Base-by-base conservation (phyloP, 2,888 invertebrate species). In the Agrochola litura region DNA sequence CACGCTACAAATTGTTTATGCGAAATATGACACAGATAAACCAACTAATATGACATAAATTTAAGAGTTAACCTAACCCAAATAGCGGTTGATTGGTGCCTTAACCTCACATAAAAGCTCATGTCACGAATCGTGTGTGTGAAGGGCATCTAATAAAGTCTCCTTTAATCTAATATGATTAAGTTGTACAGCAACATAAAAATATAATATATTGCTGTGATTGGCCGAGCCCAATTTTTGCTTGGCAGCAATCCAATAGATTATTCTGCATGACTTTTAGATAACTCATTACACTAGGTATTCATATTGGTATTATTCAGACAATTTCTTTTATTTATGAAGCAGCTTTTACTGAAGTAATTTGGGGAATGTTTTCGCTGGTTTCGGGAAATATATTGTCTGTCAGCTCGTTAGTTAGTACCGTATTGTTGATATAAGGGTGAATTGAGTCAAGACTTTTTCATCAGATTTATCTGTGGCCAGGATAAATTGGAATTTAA, bases 11-110 rank as follows among this genome's bases (percentile, higher is more conserved):
- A 88, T 82, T 85, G 77, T 85, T 86, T 80, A 86, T 85, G 79
- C 71, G 85, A 76, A 84, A 84, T 84, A 81, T 88, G 88, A 80
- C 84, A 88, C 77, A 88, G 76, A 83, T 86, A 88, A 73, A 84
- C 64, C 49, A 77, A 76, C 78, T 75, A 82, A 87, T 71, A 79
- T 82, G 77, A 80, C 77, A 86, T 87, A 84, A 79, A 87, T 88
- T 81, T 81, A 76, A 79, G 73, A 81, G 78, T 81, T 70, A 83
- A 70, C 70, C 72, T 85, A 84, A 86, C 82, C 77, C 63, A 80
- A 79, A 82, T 86, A 65, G 60, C 68, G 9, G 61, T 77, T 88
- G 80, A 86, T 88, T 87, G 85, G 84, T 76, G 77, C 49, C 69
- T 65, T 65, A 79, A 73, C 77, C 70, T 75, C 61, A n/a, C 64